Evolutionary conservation across 2,113 vertebrate species (phyloP), one percentile per base, ranked within the genome.

Genomic region (Aegithalos caudatus): DNA sequence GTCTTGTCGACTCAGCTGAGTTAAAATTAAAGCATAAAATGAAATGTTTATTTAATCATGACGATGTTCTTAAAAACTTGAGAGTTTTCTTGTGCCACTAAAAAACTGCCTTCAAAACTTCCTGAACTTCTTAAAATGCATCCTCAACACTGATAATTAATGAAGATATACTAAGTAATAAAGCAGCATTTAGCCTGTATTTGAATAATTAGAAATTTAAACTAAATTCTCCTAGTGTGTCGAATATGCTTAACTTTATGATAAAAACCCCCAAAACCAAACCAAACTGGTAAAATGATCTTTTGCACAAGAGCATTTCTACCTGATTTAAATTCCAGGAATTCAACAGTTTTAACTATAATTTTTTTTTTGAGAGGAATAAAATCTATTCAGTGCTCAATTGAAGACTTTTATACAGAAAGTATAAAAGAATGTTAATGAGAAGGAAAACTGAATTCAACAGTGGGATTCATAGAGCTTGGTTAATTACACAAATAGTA

Each of bases 11-110:
- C 87, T 95, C 94, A 96, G 94, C 94, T 81, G 78, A 96, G 86
- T 94, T 92, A 97, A 97, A 95, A 94, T 94, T 97, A 92, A 90
- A 94, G 87, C 94, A 95, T 97, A 90, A 94, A 95, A 95, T 94
- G 85, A 95, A 96, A 96, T 95, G 92, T 94, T 96, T 96, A 92
- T 96, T 97, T 96, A 95, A 94, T 96, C 82, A 86, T 67, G 80
- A 45, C 0, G 8, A 51, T 62, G 73, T 66, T 96, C 86, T 92
- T 93, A 77, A 94, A 88, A 96, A 91, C 82, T 97, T 65, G 74
- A 96, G 92, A 86, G 79, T 60, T 94, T 96, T 92, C 51, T 91
- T 95, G 50, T 81, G 57, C 71, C 69, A 40, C 88, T 90, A 87
- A 92, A 93, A 96, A 92, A 70, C 40, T 54, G 53, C 35, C 61